Evolutionary conservation across 2,113 vertebrate genomes (phyloP), one percentile per base, ranked within the genome.

Genomic region (Strigops habroptila): DNA sequence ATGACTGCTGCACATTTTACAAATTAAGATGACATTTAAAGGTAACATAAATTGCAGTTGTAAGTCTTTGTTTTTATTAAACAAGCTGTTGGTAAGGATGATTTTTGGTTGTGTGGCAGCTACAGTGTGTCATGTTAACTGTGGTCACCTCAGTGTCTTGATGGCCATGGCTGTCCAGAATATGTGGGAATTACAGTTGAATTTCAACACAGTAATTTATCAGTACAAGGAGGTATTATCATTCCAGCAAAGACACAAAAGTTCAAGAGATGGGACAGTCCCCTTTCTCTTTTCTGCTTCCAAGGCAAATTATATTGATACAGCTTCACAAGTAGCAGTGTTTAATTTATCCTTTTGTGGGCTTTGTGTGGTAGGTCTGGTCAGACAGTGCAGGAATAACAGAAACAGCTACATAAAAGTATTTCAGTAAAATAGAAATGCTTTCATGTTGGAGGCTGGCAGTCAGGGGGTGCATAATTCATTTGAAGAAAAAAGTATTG

Each of bases 251-350:
- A 88, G 85, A 68, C 35, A 75, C 53, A 70, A n/a, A 70, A 86
- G 82, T 68, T 95, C 86, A 90, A 46, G 62, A 78, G 30, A 41
- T 33, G 71, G 33, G 39, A 44, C 44, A 49, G 35, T 73, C n/a
- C 78, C 14, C 12, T 44, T 84, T 81, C 67, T 93, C 57, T 94
- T 59, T 94, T 89, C 83, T 94, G 52, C 62, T 95, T 96, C 96
- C 94, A 95, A 85, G 70, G 75, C 28, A 89, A 95, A 94, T 93
- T 80, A 94, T 12, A 55, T 24, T 76, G 65, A 30, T 74, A 11
- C 17, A 43, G 57, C 68, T 93, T 90, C 69, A 76, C 37, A 49
- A 92, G 78, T 31, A 35, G 44, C 44, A 75, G 53, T 51, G 62
- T 89, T 91, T 92, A 95, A 35, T 37, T 92, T 82, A 18, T 28